Base-by-base conservation (phyloP, 1,140 invertebrate species). In the Eueides isabella region DNA sequence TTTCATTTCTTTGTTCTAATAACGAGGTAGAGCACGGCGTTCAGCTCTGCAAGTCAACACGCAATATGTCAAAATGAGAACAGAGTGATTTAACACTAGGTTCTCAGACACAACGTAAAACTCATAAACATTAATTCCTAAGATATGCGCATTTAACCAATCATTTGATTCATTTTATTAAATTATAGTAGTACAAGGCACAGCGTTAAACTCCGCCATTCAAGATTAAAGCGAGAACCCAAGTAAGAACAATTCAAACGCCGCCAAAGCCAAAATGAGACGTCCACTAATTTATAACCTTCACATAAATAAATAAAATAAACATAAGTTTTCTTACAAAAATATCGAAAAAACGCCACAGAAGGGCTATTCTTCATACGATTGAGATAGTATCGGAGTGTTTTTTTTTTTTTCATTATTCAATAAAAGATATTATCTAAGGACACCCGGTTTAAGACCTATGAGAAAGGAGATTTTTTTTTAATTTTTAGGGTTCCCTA, bases 381-480 rank as follows among this genome's bases (percentile, higher is more conserved):
- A 70, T 70, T 70, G 68, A 70, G 68, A 70, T 70, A 70, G 48
- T 16, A 38, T 61, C 16, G 55, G 55, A 19, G 29, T 11, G 48
- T 19, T 48, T 48, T 48, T n/a, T 55, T 55, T 31, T 30, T 48
- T 28, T 35, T 63, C 41, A 61, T 70, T 62, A 70, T 70, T 70
- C 55, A 70, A 70, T 70, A 70, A 70, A 62, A 41, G 68, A 70
- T 70, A 70, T 70, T 70, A 70, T 70, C 68, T 33, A 29, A 70
- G 68, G 68, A 70, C 68, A 61, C 68, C 68, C 68, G 68, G 31
- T 33, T 69, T 61, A 28, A 63, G 68, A 69, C 28, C 67, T 69
- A 69, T 69, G 67, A 69, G 48, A 69, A 68, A 69, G 48, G 26
- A 69, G 19, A 11, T 26, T 55, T 55, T 55, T 23, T 55, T 23